Evolutionary conservation across 2,113 vertebrate genomes (phyloP), one percentile per base, ranked within the genome.

Genomic region (Rhinopomastus cyanomelas): DNA sequence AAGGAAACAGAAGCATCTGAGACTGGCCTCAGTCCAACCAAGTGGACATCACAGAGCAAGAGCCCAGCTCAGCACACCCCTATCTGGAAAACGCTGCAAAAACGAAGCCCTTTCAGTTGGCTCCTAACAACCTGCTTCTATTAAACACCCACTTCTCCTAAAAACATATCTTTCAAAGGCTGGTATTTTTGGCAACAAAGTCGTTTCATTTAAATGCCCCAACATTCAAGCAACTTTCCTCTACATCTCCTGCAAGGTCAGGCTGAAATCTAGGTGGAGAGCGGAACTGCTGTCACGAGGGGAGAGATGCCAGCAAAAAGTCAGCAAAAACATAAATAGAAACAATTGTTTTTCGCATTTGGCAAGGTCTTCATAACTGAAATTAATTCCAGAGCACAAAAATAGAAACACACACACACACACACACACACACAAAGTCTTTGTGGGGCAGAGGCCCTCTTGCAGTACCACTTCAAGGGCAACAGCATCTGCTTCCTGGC

Each of bases 261-360:
- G 78, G 55, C 59, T 94, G 92, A 94, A 96, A 94, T 87, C 78
- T 95, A 96, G 87, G 88, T 96, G 94, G 95, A 91, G 94, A 96
- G 88, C 30, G 59, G 95, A 97, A 97, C 92, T 85, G 86, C 60
- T 91, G 87, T 94, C 95, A 89, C 77, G 65, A 73, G 48, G 74
- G 30, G 88, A 94, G 84, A 85, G 72, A 96, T 85, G 94, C 97
- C 97, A 98, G 87, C 81, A 95, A 96, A 88, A 95, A 95, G 87
- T 96, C 97, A 96, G 97, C 30, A 36, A 97, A 97, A 96, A 95
- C 93, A 97, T 94, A 98, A 97, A 97, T 96, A 98, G 97, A 97
- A 98, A 88, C 95, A 97, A 97, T 96, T 97, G 97, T 97, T 97
- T 95, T 88, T 95, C 93, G 89, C 73, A 94, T 95, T 96, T 98